Percentiles rank a stretch among this genome's conserved stretches.
Conservation (phyloP, 2,113 vertebrate genomes). For the Drymodes brunneopygia region DNA sequence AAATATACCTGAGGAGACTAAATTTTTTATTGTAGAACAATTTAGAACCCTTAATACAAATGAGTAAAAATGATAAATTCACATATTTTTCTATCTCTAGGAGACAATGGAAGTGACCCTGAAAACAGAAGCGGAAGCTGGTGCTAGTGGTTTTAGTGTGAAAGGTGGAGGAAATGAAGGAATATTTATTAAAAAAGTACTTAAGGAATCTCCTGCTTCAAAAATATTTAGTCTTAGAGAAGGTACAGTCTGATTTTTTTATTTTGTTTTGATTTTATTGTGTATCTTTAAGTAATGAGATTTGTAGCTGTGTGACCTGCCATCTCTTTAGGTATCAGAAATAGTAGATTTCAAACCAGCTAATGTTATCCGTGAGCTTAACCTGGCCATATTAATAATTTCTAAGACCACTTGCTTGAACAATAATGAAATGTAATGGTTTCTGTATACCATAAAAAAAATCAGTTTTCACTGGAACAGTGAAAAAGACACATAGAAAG, state of each 20-base stretch:
- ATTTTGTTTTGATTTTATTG: neutral
- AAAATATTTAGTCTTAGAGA: conserved; percentile 85
- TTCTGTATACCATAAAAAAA: neutral
- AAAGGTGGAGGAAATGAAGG: conserved; percentile 87
- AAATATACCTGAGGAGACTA: neutral
- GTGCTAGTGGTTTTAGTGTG: conserved; percentile 86
- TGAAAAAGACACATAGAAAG: neutral
- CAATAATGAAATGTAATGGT: neutral
- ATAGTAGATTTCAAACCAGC: neutral
- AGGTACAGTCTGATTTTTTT: conserved; percentile 73
- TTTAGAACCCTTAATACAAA: neutral
- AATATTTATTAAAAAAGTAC: conserved; percentile 87
- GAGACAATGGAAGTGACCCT: conserved; percentile 77
- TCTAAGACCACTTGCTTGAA: neutral
- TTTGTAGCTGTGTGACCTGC: neutral
- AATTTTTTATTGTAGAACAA: neutral
- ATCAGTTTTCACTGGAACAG: neutral
- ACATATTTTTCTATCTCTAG: neutral
- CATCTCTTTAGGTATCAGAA: neutral
- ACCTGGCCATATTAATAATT: neutral
- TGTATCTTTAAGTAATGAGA: neutral
- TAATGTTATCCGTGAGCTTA: neutral
- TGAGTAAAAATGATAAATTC: neutral
- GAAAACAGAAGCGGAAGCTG: conserved; percentile 82
- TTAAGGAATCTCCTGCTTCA: conserved; percentile 87